These are phyloP conservation scores for human DNA, from an alignment of 2,113 vertebrate species.

Conservation along the genomic window DNA sequence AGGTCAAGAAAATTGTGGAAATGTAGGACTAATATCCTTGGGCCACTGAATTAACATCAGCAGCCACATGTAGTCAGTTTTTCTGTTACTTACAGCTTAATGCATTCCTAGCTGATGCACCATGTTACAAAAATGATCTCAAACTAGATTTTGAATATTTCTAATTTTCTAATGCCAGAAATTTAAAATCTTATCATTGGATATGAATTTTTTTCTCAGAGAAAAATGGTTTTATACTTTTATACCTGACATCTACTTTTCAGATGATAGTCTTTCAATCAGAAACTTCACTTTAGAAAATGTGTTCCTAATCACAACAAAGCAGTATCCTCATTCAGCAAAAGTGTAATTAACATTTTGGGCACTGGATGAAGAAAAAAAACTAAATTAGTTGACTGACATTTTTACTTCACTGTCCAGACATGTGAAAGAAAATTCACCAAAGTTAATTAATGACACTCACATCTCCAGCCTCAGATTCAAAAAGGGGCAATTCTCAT, in stretches of 20 bases:
- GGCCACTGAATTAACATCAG: neutral
- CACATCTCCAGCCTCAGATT: neutral
- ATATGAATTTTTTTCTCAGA: neutral
- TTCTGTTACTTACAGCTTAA: neutral
- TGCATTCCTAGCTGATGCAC: neutral
- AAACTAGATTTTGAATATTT: neutral
- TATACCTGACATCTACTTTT: slow-evolving; percentile 6
- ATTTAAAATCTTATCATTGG: slow-evolving; percentile 1
- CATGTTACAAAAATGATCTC: slow-evolving; percentile 21
- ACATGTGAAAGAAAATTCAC: slow-evolving; percentile 19
- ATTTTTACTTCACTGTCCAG: slow-evolving; percentile 22
- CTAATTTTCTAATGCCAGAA: neutral
- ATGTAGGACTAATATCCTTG: neutral
- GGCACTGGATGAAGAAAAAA: neutral
- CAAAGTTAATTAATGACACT: neutral
- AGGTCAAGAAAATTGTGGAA: neutral
- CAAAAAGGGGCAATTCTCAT: neutral
- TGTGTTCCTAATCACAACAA: neutral
- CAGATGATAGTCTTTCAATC: neutral
- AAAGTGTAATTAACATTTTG: neutral
- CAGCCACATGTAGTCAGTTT: neutral
- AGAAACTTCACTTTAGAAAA: neutral
- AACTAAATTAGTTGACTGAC: neutral
- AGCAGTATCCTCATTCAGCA: neutral
- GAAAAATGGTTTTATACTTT: slow-evolving; percentile 24